Evolutionary conservation across 2,797 vertebrate species (phyloP).

Genomic region (Lacerta bilineata): DNA sequence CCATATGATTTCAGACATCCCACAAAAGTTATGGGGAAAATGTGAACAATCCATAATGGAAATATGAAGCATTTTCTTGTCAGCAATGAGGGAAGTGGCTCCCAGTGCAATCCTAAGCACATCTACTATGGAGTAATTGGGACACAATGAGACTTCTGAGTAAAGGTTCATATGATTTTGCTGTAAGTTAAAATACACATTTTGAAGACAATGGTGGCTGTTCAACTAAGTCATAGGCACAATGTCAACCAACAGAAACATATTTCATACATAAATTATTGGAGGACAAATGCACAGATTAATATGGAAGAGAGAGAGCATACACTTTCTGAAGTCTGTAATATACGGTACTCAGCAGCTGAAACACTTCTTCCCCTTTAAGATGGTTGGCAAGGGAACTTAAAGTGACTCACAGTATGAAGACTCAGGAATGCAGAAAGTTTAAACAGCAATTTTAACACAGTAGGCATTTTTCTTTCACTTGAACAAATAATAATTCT

Average conservation of each 20-base stretch:
- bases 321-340: background rate
- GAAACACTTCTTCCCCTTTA: slow-evolving; percentile 33
- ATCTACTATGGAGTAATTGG: background rate
- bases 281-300: background rate
- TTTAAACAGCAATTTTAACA: slow-evolving; percentile 12
- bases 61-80: background rate
- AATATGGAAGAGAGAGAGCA: background rate
- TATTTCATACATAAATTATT: slow-evolving; percentile 14
- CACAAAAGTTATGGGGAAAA: background rate
- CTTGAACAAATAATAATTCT: slow-evolving; percentile 23
- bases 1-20: background rate
- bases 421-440: background rate
- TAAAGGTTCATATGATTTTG: background rate
- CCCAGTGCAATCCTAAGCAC: background rate
- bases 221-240: too few species aligned
- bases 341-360: background rate
- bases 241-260: background rate
- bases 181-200: background rate
- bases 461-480: slow-evolving; percentile 31
- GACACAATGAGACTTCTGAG: background rate
- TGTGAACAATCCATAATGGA: background rate
- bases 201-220: background rate
- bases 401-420: background rate
- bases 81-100: background rate
- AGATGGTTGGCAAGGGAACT: slow-evolving; percentile 32